Evolutionary conservation across 1,140 invertebrate species (phyloP), one percentile per base, ranked within the genome.

Genomic region (Anoplophora glabripennis): DNA sequence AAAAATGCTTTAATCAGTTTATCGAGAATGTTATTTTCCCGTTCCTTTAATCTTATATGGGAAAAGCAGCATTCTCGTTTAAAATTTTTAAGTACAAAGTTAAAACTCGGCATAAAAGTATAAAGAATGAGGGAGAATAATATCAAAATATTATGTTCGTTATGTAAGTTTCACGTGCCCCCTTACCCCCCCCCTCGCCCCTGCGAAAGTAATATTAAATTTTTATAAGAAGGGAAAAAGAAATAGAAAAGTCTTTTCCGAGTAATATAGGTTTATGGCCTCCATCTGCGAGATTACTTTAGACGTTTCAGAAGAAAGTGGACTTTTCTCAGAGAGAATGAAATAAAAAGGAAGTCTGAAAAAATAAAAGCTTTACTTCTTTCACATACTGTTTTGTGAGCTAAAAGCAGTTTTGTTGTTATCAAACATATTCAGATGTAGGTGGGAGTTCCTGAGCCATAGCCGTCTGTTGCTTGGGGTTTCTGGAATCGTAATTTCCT

Each of bases 181-280:
- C 17, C 41, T 53, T 37, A 15, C 51, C 41, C 44, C 54, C 44
- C 21, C 51, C 41, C 44, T 49, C 44, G 8, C 42, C 51, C 21
- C 49, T 21, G 15, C 55, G 59, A 65, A 70, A 71, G 70, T 72
- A 73, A 74, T 74, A 72, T 74, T 74, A 74, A 73, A 73, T 73
- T 74, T 74, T 74, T 73, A 74, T 72, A 74, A 73, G 69, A 72
- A 72, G 67, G 65, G 61, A 73, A 73, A 72, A 72, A 72, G 71
- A 75, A 72, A 75, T 71, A 72, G 69, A 72, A 72, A 72, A 72
- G 66, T 72, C 70, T 72, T 73, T 72, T 71, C 69, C 68, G 67
- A 73, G 73, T 75, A 75, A 75, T 73, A 75, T 73, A 72, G 72
- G 72, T 72, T 75, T 75, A 75, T 73, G 72, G 73, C 71, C 73